Conservation (phyloP, 2,797 vertebrate species). For the Falco concolor region DNA sequence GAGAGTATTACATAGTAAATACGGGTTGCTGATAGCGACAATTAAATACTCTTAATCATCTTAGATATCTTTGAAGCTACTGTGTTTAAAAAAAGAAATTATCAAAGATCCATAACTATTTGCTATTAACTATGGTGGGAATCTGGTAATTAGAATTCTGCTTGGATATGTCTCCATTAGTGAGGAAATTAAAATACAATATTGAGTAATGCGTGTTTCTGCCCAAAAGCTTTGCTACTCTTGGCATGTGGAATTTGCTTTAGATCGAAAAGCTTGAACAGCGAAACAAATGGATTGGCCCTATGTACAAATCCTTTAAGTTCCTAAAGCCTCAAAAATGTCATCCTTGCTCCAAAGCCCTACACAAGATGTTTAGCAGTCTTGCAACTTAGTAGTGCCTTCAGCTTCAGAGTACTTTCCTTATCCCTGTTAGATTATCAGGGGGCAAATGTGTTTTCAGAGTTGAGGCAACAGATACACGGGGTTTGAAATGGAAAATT, state of each 20-base stretch:
- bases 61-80: background rate
- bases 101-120: background rate
- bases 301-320: background rate
- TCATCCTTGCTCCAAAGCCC: background rate
- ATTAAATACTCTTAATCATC: background rate
- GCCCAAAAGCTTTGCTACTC: background rate
- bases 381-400: background rate
- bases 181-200: background rate
- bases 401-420: background rate
- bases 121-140: background rate
- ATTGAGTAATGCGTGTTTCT: background rate
- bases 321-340: background rate
- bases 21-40: background rate
- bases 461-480: background rate
- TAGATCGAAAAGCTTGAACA: background rate
- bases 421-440: background rate
- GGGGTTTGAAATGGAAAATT: background rate
- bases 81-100: background rate
- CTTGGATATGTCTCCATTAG: background rate
- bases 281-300: background rate
- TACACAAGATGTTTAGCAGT: background rate
- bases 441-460: background rate
- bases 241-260: background rate
- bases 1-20: background rate
- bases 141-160: background rate